phyloP scores from a whole-genome alignment of 1,140 invertebrate genomes.

The Lasaia peninsularis region DNA sequence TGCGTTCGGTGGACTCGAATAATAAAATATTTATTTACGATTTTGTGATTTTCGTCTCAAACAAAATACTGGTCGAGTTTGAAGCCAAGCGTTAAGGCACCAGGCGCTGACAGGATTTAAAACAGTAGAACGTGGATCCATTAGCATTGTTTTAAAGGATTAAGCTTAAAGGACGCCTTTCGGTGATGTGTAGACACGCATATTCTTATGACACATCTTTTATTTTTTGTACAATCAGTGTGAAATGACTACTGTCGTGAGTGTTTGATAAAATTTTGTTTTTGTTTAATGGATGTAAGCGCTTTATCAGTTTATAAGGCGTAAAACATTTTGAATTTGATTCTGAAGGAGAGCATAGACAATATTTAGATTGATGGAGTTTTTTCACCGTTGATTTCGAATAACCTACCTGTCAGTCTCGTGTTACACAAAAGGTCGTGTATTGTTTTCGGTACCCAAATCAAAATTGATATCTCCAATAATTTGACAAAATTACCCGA shows the following conservation, averaged over 20 bases:
- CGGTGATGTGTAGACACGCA: constrained; percentile 62
- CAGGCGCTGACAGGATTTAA: constrained; percentile 67
- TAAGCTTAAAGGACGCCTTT: constrained; percentile 44
- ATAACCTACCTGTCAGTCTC: constrained; percentile 38
- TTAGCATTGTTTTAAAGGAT: constrained; percentile 76
- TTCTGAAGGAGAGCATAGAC: constrained; percentile 5
- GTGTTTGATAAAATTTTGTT: constrained; percentile 47
- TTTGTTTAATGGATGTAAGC: constrained; percentile 30
- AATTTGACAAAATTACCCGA: constrained; percentile 62
- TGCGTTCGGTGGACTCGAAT: constrained; percentile 70
- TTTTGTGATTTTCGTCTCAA: constrained; percentile 58
- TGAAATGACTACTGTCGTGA: constrained; percentile 64
- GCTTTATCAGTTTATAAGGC: constrained; percentile 13
- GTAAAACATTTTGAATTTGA: constrained; percentile 11
- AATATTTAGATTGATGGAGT: constrained; percentile 12
- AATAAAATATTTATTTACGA: constrained; percentile 75
- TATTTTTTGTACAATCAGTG: constrained; percentile 57
- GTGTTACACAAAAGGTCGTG: constrained; percentile 69
- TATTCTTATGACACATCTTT: constrained; percentile 69
- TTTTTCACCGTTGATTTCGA: not conserved
- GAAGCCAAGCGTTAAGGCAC: constrained; percentile 67
- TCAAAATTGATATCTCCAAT: constrained; percentile 63
- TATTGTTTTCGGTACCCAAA: constrained; percentile 67
- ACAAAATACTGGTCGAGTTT: constrained; percentile 64
- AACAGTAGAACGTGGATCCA: constrained; percentile 63